Evolutionary conservation across 2,888 invertebrate species (phyloP).

Genomic region (Tillus elongatus): DNA sequence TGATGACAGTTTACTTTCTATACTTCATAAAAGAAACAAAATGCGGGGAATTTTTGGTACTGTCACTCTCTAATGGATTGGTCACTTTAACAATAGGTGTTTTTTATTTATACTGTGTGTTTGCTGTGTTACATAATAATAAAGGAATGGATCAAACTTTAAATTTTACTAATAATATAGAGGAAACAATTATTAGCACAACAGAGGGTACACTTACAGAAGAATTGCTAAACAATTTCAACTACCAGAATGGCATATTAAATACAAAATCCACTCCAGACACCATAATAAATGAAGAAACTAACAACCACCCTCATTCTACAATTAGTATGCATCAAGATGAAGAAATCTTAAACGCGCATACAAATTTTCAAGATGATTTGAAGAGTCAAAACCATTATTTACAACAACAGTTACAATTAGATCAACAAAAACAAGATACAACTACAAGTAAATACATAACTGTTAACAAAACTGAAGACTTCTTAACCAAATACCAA

Average conservation of each 20-base stretch:
- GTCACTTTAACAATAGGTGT: conserved; percentile 33
- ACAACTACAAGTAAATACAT: no score
- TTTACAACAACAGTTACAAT: no score
- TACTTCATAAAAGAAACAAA: conserved; percentile 24
- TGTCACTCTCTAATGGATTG: conserved; percentile 30
- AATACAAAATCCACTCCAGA: conserved; percentile 1
- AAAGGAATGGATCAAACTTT: conserved; percentile 6
- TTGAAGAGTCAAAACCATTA: no score
- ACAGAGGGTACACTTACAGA: conserved; percentile 8
- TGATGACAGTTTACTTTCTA: conserved; percentile 28
- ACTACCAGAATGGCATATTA: background rate
- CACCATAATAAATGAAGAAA: conserved; percentile 11
- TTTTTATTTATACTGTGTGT: conserved; percentile 32
- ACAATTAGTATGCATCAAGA: no score
- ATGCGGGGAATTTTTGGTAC: conserved; percentile 20
- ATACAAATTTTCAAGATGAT: no score
- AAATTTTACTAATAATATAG: conserved; percentile 19
- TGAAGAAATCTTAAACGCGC: no score
- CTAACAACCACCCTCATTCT: no score
- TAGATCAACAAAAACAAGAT: no score
- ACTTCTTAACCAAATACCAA: conserved; percentile 24
- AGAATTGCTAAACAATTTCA: conserved; percentile 5
- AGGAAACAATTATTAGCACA: conserved; percentile 13
- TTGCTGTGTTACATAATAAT: conserved; percentile 5
- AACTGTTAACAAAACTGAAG: no score